A percentile compares a stretch with the other conserved stretches of the same genome.
Evolutionary conservation across 1,140 invertebrate genomes (phyloP).

Genomic region (Rhyacophila brunnea): DNA sequence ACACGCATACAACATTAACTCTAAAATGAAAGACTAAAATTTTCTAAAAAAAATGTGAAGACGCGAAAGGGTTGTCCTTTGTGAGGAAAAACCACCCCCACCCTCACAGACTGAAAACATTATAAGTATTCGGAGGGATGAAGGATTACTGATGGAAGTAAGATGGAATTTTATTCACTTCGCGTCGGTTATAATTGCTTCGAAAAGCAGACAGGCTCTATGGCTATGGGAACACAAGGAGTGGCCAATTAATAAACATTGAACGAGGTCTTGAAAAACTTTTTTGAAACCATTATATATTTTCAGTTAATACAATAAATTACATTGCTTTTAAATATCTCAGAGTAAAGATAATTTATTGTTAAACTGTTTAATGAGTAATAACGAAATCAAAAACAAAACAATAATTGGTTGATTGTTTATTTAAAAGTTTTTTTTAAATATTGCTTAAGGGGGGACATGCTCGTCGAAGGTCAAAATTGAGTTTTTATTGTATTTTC

Average conservation of each 20-base stretch:
- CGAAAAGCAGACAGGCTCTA: background rate
- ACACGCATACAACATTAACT: too few species aligned
- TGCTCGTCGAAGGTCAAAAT: too few species aligned
- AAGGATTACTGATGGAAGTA: conserved; percentile 19
- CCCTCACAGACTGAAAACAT: background rate
- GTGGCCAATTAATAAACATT: conserved; percentile 11
- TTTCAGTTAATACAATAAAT: background rate
- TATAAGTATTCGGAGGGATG: background rate
- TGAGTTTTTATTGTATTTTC: too few species aligned
- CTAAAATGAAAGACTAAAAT: conserved; percentile 28
- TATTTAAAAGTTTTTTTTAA: too few species aligned
- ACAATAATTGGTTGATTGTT: too few species aligned
- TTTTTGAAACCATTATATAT: background rate
- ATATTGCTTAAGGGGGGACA: too few species aligned
- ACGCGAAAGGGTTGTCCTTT: conserved; percentile 35
- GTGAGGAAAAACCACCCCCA: conserved; percentile 7
- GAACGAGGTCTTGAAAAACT: background rate
- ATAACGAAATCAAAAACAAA: too few species aligned
- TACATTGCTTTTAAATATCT: too few species aligned
- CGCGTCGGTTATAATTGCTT: conserved; percentile 16
- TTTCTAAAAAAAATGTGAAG: conserved; percentile 31
- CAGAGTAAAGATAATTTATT: too few species aligned
- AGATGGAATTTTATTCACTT: background rate
- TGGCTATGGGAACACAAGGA: background rate
- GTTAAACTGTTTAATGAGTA: too few species aligned